Evolutionary conservation across 2,797 vertebrate species (phyloP).

Genomic region (Microctenopoma stevenorrisi): DNA sequence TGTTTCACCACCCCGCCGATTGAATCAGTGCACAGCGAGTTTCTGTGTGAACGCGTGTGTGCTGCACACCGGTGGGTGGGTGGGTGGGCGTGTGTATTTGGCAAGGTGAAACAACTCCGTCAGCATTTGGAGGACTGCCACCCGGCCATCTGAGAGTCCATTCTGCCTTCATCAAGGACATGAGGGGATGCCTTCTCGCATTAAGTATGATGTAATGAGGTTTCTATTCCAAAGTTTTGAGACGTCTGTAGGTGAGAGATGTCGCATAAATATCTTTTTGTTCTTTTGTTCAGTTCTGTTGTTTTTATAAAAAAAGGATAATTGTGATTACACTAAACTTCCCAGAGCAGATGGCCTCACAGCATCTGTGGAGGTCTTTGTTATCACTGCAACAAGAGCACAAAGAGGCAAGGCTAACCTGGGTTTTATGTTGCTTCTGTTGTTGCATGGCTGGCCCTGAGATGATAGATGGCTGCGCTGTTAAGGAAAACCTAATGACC

Average conservation of each 20-base stretch:
- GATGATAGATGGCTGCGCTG: conserved; percentile 38
- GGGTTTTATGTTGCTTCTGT: conserved; percentile 13
- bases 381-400: conserved; percentile 8
- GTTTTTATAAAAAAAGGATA: not conserved
- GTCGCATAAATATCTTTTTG: not conserved
- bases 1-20: conserved; percentile 49
- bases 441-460: conserved; percentile 12
- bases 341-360: conserved; percentile 13
- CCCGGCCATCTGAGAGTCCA: conserved; percentile 45
- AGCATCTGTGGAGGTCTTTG: conserved; percentile 12
- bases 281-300: not conserved
- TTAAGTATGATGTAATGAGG: conserved; percentile 16
- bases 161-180: conserved; percentile 51
- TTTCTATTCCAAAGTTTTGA: conserved; percentile 29
- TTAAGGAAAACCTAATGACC: conserved; percentile 48
- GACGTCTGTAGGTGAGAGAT: conserved; percentile 1
- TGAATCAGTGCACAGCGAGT: conserved; percentile 50
- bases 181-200: conserved; percentile 19
- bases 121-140: conserved; percentile 47
- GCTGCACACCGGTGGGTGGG: conserved; percentile 14
- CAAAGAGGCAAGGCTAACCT: not conserved
- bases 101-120: conserved; percentile 54
- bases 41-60: conserved; percentile 17
- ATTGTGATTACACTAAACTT: no score
- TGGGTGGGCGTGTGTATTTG: conserved; percentile 24